A percentile compares a stretch with the other conserved stretches of the same genome.
Evolutionary conservation across 2,888 invertebrate species (phyloP).

Genomic region (Lasioglossum oenotherae): DNA sequence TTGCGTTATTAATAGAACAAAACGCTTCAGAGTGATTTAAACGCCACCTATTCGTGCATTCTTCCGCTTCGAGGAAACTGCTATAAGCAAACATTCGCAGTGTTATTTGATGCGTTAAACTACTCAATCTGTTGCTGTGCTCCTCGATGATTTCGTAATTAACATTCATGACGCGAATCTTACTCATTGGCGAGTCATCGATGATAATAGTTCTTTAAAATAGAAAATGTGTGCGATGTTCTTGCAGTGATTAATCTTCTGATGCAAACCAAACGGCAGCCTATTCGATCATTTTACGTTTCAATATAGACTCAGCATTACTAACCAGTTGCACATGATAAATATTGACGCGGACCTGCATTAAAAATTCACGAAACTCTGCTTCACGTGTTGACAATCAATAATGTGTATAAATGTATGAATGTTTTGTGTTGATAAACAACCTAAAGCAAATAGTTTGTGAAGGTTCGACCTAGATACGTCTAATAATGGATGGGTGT

Average conservation of each 20-base stretch:
- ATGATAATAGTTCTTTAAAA: neutral
- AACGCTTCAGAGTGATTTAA: neutral
- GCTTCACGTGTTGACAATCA: too few species aligned
- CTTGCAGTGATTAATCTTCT: neutral
- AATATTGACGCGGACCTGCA: neutral
- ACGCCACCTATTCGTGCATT: neutral
- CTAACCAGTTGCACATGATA: neutral
- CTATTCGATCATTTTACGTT: neutral
- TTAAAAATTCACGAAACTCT: neutral
- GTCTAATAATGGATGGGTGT: too few species aligned
- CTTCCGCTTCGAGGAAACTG: conserved; percentile 1
- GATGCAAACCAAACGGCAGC: neutral
- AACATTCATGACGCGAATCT: neutral
- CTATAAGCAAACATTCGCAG: conserved; percentile 5
- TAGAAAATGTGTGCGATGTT: neutral
- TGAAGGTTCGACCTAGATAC: too few species aligned
- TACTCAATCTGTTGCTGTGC: neutral
- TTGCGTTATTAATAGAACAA: conserved; percentile 26
- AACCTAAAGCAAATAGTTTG: too few species aligned
- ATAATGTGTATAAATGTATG: too few species aligned
- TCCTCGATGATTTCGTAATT: neutral
- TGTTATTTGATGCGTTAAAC: conserved; percentile 9
- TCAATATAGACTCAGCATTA: neutral
- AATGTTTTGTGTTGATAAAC: too few species aligned
- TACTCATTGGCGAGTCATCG: neutral